Conservation (phyloP, 2,113 vertebrate genomes). For the Numenius arquata region DNA sequence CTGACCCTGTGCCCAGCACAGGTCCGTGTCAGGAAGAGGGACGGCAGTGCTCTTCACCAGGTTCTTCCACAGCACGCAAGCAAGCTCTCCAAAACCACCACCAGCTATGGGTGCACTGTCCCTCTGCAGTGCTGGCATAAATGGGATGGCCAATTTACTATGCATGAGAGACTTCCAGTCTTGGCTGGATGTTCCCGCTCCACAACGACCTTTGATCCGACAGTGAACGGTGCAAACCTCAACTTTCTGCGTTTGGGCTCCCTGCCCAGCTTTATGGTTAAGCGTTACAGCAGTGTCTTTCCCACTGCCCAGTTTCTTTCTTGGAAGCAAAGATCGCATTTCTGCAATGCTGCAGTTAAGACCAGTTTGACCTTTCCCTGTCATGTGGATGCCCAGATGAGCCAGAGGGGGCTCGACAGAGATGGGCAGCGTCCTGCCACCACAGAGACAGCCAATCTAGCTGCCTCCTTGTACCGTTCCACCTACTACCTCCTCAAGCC, state of each 20-base stretch:
- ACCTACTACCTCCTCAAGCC: not conserved
- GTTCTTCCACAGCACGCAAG: not conserved
- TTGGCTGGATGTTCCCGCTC: not conserved
- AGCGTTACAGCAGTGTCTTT: slow-evolving; percentile 18
- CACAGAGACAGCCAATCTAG: not conserved
- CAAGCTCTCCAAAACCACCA: not conserved
- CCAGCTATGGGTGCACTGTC: not conserved
- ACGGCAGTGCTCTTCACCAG: not conserved
- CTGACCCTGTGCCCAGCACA: not conserved
- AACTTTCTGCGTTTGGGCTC: slow-evolving; percentile 29
- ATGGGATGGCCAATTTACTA: not conserved
- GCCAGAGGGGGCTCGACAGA: not conserved
- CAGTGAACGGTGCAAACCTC: slow-evolving; percentile 18
- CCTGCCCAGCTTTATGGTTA: slow-evolving; percentile 50
- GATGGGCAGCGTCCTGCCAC: not conserved
- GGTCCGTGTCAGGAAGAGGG: not conserved
- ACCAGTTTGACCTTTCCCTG: slow-evolving; percentile 31
- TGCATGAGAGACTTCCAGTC: not conserved
- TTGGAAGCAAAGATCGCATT: slow-evolving; percentile 12
- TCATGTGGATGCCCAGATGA: not conserved
- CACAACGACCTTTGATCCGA: slow-evolving; percentile 27
- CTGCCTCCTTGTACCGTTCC: not conserved
- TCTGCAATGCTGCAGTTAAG: slow-evolving; percentile 47
- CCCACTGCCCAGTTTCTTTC: not conserved
- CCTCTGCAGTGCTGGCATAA: not conserved